Base-by-base conservation (phyloP, 1,140 invertebrate species). In the Temnothorax longispinosus region DNA sequence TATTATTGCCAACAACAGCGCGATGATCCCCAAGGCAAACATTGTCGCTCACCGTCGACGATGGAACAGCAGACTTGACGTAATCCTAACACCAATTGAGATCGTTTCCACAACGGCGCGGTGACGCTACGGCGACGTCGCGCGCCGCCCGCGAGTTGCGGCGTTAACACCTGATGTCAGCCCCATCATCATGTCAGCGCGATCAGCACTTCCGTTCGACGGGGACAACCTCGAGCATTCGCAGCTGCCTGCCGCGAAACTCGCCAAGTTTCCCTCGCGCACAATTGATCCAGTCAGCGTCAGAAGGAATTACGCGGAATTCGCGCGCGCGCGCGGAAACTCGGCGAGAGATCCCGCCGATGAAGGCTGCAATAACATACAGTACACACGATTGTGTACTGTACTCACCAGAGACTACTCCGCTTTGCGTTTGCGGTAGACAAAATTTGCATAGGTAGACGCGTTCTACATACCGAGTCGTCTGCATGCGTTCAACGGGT, bases 201-300 rank as follows among this genome's bases (percentile, higher is more conserved):
- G 90, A 91, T 92, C 88, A 85, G 84, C 76, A 72, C 64, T 88
- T 88, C 71, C 76, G 52, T 89, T 72, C 88, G 88, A 62, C 47
- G 65, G 64, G 21, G 58, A 44, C 56, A 47, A 35, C 67, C 52
- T 44, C 72, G 71, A 87, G 87, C 41, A 72, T 81, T 88, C 69
- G 86, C 88, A 88, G 88, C 56, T 81, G 80, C 75, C 35, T 89
- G 75, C 75, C 75, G 60, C 47, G 74, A 65, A 81, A 71, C 58
- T 77, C 71, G 32, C 85, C 47, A 90, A 90, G 89, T 90, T 90
- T 85, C 81, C 52, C 54, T 50, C 74, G 85, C 67, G 88, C 88
- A 85, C 78, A 89, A 90, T 89, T 80, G 85, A 67, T 75, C 85
- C 35, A 90, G 86, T 90, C 88, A 87, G 74, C 85, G 88, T 38